phyloP scores from a whole-genome alignment of 2,113 vertebrate genomes.

The Etheostoma cragini region DNA sequence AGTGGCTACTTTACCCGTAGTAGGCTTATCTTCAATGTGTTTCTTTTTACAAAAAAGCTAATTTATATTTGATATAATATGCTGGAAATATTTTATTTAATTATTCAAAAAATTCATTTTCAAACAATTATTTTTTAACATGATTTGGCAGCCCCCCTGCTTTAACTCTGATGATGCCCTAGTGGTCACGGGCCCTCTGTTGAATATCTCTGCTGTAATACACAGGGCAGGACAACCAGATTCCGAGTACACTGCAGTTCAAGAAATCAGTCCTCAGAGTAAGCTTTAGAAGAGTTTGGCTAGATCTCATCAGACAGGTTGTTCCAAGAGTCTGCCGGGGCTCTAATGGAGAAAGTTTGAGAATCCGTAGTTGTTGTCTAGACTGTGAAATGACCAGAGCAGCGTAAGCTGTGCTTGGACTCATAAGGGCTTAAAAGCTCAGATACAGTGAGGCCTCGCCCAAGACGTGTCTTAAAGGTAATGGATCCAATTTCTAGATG shows the following conservation, averaged over 20 bases:
- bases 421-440: constrained; percentile 51
- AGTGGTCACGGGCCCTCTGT: too few relatives aligned
- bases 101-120: too few relatives aligned
- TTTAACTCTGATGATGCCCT: too few relatives aligned
- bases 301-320: constrained; percentile 49
- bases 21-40: too few relatives aligned
- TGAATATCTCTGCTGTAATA: not conserved
- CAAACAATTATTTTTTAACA: too few relatives aligned
- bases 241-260: not conserved
- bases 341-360: constrained; percentile 36
- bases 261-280: constrained; percentile 4
- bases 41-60: too few relatives aligned
- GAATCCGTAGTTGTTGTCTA: constrained; percentile 42
- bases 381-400: constrained; percentile 46
- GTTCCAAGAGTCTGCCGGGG: constrained; percentile 27
- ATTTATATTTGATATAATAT: too few relatives aligned
- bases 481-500: constrained; percentile 41
- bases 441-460: constrained; percentile 30
- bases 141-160: too few relatives aligned
- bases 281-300: constrained; percentile 33
- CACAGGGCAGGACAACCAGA: not conserved
- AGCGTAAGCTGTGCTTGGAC: constrained; percentile 21
- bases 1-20: too few relatives aligned
- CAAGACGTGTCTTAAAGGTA: constrained; percentile 47
- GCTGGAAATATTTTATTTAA: too few relatives aligned